phyloP scores from a whole-genome alignment of 2,113 vertebrate species.

The Brachirus orientalis region DNA sequence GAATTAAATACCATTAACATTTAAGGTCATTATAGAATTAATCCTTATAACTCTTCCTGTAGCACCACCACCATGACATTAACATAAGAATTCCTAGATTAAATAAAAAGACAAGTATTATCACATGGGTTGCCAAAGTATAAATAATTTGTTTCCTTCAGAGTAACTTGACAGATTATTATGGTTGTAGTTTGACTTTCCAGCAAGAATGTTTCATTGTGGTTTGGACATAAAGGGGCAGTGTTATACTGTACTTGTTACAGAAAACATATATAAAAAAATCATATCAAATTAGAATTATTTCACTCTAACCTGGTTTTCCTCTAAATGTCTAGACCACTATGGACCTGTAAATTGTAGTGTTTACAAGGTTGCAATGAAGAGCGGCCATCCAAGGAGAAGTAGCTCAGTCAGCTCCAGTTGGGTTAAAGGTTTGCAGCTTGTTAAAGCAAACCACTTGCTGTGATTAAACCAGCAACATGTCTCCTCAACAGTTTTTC shows the following conservation, averaged over 20 bases:
- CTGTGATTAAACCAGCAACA: conserved; percentile 31
- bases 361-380: conserved; percentile 29
- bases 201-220: too few relatives aligned
- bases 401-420: conserved; percentile 20
- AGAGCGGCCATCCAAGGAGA: conserved; percentile 18
- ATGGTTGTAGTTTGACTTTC: too few relatives aligned
- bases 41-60: too few relatives aligned
- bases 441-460: conserved; percentile 45
- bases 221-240: too few relatives aligned
- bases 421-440: conserved; percentile 25
- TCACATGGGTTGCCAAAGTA: too few relatives aligned
- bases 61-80: too few relatives aligned
- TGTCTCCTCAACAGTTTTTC: conserved; percentile 17
- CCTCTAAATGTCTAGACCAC: background rate
- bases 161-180: too few relatives aligned
- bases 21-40: too few relatives aligned
- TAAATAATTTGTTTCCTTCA: too few relatives aligned
- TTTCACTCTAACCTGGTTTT: conserved; percentile 1
- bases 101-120: too few relatives aligned
- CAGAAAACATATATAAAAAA: background rate
- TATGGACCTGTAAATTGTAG: conserved; percentile 4
- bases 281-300: background rate
- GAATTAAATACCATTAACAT: too few relatives aligned
- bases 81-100: too few relatives aligned
- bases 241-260: background rate